A percentile compares a stretch with the other conserved stretches of the same genome.
Evolutionary conservation across 2,797 vertebrate species (phyloP).

Genomic region (Nannoperca australis): DNA sequence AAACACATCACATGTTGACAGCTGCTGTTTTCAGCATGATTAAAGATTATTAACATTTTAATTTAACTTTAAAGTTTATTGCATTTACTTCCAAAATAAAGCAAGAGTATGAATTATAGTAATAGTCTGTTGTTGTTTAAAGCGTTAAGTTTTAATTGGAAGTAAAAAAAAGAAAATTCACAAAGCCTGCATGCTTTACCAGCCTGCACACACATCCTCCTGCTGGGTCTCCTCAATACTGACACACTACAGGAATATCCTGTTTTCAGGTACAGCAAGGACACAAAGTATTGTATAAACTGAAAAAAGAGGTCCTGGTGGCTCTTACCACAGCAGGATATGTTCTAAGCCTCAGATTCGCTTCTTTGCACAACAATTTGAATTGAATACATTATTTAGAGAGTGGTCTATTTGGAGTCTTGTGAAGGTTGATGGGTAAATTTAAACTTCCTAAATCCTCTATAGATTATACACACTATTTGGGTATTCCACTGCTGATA

Average conservation of each 20-base stretch:
- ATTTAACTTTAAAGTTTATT: background rate
- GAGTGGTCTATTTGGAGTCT: background rate
- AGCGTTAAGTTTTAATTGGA: too few relatives aligned
- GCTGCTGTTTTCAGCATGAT: background rate
- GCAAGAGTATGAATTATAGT: background rate
- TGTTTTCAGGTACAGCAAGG: background rate
- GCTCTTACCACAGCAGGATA: background rate
- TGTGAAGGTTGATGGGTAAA: background rate
- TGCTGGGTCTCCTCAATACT: background rate
- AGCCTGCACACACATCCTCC: background rate
- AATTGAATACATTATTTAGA: background rate
- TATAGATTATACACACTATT: background rate
- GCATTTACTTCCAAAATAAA: background rate
- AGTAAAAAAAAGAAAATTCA: background rate
- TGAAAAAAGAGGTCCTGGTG: background rate
- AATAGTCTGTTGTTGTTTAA: background rate
- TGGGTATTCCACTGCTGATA: background rate
- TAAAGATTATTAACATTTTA: background rate
- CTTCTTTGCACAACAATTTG: background rate
- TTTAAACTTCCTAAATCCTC: background rate
- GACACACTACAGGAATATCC: background rate
- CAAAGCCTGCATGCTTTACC: background rate
- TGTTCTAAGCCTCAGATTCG: background rate
- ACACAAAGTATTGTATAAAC: background rate
- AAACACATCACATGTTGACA: background rate